phyloP scores from a whole-genome alignment of 2,888 invertebrate species.

The Corbicula japonica region DNA sequence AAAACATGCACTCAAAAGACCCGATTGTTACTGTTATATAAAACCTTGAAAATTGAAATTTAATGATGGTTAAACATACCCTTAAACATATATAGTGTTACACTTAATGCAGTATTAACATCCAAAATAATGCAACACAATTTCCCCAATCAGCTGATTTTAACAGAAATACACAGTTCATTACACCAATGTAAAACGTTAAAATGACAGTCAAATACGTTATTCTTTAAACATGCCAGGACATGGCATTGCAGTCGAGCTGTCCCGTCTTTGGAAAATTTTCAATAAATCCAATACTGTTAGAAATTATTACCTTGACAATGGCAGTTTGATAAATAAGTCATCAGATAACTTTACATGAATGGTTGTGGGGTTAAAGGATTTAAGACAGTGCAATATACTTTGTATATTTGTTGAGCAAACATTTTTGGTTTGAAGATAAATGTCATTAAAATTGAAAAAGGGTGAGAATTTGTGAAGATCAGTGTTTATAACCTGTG shows the following conservation, averaged over 20 bases:
- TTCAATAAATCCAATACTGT: conserved; percentile 31
- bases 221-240: conserved; percentile 11
- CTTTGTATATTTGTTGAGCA: no score
- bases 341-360: no score
- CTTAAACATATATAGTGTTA: no score
- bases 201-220: conserved; percentile 11
- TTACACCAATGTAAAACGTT: neutral
- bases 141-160: conserved; percentile 1
- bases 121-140: neutral
- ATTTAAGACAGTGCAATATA: no score
- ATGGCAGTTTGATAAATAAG: conserved; percentile 1
- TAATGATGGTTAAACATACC: no score
- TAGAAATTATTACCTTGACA: conserved; percentile 42
- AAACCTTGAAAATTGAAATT: no score
- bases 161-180: neutral
- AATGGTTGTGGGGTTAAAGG: no score
- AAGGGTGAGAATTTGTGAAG: no score
- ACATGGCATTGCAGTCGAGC: conserved; percentile 11
- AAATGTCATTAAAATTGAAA: no score
- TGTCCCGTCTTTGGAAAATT: conserved; percentile 1
- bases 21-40: neutral
- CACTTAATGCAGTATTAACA: no score
- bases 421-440: no score
- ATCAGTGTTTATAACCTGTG: no score
- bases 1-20: neutral